phyloP scores from a whole-genome alignment of 2,113 vertebrate genomes.

The Tupaia chinensis region DNA sequence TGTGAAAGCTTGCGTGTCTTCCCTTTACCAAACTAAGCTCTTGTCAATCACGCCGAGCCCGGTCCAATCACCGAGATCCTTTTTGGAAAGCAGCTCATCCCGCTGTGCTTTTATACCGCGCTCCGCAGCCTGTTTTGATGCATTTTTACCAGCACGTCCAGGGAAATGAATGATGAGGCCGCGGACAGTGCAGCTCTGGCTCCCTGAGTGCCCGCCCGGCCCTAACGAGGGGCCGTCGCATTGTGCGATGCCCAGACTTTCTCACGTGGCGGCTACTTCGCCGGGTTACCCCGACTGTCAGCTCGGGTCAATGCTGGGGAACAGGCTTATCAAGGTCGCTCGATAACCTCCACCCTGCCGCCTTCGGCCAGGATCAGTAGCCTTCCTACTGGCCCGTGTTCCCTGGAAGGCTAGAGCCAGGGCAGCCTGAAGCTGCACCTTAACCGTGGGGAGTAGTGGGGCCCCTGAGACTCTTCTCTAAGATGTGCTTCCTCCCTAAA shows the following conservation, averaged over 20 bases:
- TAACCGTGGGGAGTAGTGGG: constrained; percentile 46
- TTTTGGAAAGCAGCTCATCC: constrained; percentile 97
- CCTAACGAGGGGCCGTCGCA: constrained; percentile 78
- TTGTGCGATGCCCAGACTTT: constrained; percentile 75
- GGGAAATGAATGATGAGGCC: constrained; percentile 95
- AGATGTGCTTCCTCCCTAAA: not conserved
- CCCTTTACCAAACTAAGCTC: constrained; percentile 98
- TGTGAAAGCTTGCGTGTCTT: constrained; percentile 98
- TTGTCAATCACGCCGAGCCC: constrained; percentile 96
- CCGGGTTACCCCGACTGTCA: constrained; percentile 75
- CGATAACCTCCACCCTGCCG: constrained; percentile 81
- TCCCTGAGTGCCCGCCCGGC: constrained; percentile 77
- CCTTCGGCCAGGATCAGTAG: constrained; percentile 82
- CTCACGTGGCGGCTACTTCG: constrained; percentile 71
- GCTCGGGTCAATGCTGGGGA: constrained; percentile 80
- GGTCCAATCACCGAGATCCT: constrained; percentile 96
- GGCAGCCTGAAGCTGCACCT: constrained; percentile 83
- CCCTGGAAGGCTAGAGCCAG: constrained; percentile 85
- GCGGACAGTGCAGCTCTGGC: constrained; percentile 87
- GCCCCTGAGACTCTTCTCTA: constrained; percentile 54
- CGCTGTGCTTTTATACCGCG: constrained; percentile 99
- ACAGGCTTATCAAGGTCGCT: constrained; percentile 76
- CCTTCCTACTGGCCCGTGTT: constrained; percentile 72
- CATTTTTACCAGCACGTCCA: constrained; percentile 97
- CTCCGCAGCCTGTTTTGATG: constrained; percentile 97